These are phyloP conservation scores for Hiodon alosoides DNA, from an alignment of 2,113 vertebrate genomes.

Conservation along the genomic window DNA sequence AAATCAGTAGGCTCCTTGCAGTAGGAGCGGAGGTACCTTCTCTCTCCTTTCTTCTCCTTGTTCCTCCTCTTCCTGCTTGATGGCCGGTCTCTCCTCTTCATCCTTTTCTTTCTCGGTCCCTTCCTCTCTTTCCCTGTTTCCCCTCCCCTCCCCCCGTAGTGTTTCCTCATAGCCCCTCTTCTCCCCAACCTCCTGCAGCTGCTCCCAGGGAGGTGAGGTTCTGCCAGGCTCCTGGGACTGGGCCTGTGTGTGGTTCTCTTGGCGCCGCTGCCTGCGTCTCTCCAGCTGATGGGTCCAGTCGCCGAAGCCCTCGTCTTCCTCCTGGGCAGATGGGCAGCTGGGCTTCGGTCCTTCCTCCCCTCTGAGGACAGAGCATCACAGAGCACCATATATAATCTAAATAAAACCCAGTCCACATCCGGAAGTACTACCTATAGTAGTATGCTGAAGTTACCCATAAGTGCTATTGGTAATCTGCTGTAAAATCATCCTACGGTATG, in stretches of 20 bases:
- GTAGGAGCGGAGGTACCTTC: conserved; percentile 4
- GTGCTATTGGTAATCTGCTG: too few relatives aligned
- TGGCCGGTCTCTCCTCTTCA: neutral
- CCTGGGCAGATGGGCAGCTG: conserved; percentile 53
- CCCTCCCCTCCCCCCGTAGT: conserved; percentile 29
- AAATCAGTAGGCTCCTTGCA: too few relatives aligned
- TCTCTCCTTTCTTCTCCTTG: conserved; percentile 35
- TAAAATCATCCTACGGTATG: too few relatives aligned
- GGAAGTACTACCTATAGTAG: too few relatives aligned
- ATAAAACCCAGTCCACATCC: too few relatives aligned
- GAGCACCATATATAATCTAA: neutral
- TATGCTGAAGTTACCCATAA: too few relatives aligned
- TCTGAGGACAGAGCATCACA: conserved; percentile 39
- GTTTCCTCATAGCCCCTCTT: conserved; percentile 10
- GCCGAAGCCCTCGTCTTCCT: conserved; percentile 91
- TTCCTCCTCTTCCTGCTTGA: conserved; percentile 18
- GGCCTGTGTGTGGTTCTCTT: conserved; percentile 37
- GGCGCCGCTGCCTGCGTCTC: conserved; percentile 56
- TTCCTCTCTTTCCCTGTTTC: neutral
- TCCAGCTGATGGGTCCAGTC: conserved; percentile 85
- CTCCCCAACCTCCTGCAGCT: conserved; percentile 23
- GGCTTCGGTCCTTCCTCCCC: conserved; percentile 58
- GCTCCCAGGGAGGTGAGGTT: conserved; percentile 9
- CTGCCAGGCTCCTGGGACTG: neutral
- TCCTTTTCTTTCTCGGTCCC: neutral